A percentile compares a stretch with the other conserved stretches of the same genome.
Evolutionary conservation across 2,888 invertebrate genomes (phyloP).

Genomic region (Hypomecis atomaria): DNA sequence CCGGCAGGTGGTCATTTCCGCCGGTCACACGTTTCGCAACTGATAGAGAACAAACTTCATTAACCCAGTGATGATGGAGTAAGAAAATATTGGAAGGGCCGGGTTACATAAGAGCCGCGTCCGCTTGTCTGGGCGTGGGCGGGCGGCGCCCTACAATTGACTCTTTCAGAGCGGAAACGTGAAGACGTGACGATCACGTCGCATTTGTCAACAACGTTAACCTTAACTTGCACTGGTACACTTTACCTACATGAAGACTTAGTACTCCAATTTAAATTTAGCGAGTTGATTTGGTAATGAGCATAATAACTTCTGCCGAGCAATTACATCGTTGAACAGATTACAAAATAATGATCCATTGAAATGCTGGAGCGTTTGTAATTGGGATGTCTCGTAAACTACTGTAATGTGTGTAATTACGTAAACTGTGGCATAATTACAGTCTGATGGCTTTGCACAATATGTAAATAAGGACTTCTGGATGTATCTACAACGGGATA

Average conservation of each 20-base stretch:
- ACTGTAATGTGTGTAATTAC: conserved; percentile 47
- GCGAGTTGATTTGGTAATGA: conserved; percentile 25
- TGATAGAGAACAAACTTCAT: conserved; percentile 70
- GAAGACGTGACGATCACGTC: conserved; percentile 28
- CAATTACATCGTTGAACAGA: conserved; percentile 42
- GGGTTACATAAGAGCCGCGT: conserved; percentile 61
- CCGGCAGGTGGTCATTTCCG: conserved; percentile 83
- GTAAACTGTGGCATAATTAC: conserved; percentile 45
- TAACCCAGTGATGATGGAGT: conserved; percentile 64
- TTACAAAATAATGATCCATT: conserved; percentile 51
- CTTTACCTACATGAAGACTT: conserved; percentile 19
- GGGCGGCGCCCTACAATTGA: conserved; percentile 64
- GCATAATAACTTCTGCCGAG: conserved; percentile 34
- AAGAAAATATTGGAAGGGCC: conserved; percentile 52
- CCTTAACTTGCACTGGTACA: conserved; percentile 26
- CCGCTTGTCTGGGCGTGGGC: conserved; percentile 58
- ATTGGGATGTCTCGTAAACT: conserved; percentile 48
- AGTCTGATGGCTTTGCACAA: conserved; percentile 36
- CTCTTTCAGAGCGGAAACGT: conserved; percentile 42
- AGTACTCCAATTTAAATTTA: conserved; percentile 20
- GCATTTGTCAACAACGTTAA: conserved; percentile 50
- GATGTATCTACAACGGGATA: neutral
- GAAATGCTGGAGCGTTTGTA: conserved; percentile 39
- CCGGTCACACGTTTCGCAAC: conserved; percentile 73
- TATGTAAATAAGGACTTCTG: conserved; percentile 15